These are phyloP conservation scores for Drosophila kohkoa DNA, from an alignment of 1,140 invertebrate species.

Conservation along the genomic window DNA sequence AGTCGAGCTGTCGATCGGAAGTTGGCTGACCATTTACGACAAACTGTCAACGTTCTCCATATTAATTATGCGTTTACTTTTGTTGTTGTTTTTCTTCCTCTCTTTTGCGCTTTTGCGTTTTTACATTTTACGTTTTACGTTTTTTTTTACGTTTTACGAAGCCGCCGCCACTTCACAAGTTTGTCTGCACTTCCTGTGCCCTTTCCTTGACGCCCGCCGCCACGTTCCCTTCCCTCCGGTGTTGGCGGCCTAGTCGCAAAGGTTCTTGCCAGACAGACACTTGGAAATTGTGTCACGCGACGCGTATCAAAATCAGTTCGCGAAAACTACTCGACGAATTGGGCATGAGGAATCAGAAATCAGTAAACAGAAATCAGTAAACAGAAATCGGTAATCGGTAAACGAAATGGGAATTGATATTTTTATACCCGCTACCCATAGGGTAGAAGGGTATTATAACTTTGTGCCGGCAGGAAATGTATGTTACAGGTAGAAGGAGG, in stretches of 20 bases:
- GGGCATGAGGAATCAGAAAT: slow-evolving; percentile 7
- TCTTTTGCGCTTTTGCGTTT: too few species aligned
- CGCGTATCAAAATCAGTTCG: slow-evolving; percentile 55
- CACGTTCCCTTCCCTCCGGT: too few species aligned
- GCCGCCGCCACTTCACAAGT: slow-evolving; percentile 23
- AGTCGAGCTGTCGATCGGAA: slow-evolving; percentile 60
- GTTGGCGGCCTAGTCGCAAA: background rate
- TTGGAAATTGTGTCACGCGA: slow-evolving; percentile 68
- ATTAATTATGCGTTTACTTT: slow-evolving; percentile 58
- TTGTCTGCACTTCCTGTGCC: slow-evolving; percentile 55
- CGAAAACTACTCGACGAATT: slow-evolving; percentile 25
- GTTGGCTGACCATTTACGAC: slow-evolving; percentile 71
- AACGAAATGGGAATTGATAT: slow-evolving; percentile 1
- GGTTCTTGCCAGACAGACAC: slow-evolving; percentile 13
- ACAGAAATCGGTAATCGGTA: background rate
- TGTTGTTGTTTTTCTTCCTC: background rate
- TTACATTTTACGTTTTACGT: background rate
- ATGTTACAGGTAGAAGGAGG: too few species aligned
- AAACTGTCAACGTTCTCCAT: slow-evolving; percentile 72
- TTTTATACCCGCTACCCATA: too few species aligned
- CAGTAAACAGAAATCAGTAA: background rate
- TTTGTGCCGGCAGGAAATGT: too few species aligned
- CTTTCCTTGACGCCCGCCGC: background rate
- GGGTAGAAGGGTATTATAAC: background rate
- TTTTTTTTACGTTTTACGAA: slow-evolving; percentile 24